Percentiles rank a stretch among this genome's conserved stretches.
phyloP scores from a whole-genome alignment of 2,888 invertebrate genomes.

The Epistrophe eligans region DNA sequence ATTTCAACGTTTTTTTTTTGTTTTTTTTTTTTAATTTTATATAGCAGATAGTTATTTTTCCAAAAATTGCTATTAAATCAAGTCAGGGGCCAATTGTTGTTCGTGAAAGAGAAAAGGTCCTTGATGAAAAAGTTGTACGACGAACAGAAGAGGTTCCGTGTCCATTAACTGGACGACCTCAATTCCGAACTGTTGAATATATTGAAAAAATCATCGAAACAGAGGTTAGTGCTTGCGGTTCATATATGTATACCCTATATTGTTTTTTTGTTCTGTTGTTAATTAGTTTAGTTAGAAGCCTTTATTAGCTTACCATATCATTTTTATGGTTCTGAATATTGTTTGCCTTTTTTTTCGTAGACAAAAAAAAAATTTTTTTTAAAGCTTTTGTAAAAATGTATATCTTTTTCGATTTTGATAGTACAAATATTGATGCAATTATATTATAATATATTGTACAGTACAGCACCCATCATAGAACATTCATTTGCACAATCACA shows the following conservation, averaged over 20 bases:
- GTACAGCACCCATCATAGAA: constrained; percentile 3
- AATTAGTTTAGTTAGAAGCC: constrained; percentile 9
- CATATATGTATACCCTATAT: not conserved
- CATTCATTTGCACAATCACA: constrained; percentile 13
- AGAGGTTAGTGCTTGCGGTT: constrained; percentile 88
- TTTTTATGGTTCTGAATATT: not conserved
- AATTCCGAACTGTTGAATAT: constrained; percentile 95
- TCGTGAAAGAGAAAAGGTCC: constrained; percentile 94
- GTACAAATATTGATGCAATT: not conserved
- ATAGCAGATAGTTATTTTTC: constrained; percentile 86
- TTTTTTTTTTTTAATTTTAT: constrained; percentile 61
- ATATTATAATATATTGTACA: not conserved
- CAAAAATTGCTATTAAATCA: constrained; percentile 94
- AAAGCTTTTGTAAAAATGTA: constrained; percentile 8
- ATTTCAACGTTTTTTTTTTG: not conserved
- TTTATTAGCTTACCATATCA: not conserved
- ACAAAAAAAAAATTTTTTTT: not conserved
- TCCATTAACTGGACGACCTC: constrained; percentile 92
- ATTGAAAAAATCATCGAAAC: constrained; percentile 97
- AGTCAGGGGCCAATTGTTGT: constrained; percentile 93
- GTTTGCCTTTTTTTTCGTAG: constrained; percentile 5
- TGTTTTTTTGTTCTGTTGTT: constrained; percentile 17
- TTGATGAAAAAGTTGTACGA: constrained; percentile 93
- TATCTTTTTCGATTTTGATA: not conserved
- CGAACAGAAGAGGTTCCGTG: constrained; percentile 95